These are phyloP conservation scores for Clupea harengus DNA, from an alignment of 2,113 vertebrate genomes.

Conservation along the genomic window DNA sequence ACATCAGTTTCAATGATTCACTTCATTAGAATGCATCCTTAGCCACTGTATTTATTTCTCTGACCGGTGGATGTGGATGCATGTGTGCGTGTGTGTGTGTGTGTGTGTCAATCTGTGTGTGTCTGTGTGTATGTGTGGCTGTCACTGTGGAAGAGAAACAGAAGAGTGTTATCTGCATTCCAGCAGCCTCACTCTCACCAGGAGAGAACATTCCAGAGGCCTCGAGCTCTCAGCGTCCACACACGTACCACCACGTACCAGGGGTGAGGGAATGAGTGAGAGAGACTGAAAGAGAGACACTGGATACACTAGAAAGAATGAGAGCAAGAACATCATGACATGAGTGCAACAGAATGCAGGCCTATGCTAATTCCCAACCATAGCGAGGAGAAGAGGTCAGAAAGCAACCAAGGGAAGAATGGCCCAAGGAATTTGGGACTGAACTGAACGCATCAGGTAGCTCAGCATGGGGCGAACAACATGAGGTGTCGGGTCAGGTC, in stretches of 20 bases:
- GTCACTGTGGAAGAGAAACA: conserved; percentile 53
- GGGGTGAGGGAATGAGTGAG: conserved; percentile 17
- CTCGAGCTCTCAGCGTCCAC: conserved; percentile 16
- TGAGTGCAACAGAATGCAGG: background rate
- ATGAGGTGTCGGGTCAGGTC: background rate
- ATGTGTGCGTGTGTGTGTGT: background rate
- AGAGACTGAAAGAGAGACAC: background rate
- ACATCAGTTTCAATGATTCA: no score
- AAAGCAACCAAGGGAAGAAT: background rate
- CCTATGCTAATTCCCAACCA: background rate
- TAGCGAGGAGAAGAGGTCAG: background rate
- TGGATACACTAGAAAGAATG: background rate
- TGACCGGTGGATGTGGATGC: background rate
- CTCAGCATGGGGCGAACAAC: background rate
- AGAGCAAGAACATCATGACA: background rate
- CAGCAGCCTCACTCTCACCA: conserved; percentile 36
- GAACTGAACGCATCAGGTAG: conserved; percentile 17
- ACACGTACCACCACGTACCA: conserved; percentile 49
- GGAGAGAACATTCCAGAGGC: conserved; percentile 37
- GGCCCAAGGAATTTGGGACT: background rate
- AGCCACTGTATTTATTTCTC: background rate
- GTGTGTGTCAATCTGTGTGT: background rate
- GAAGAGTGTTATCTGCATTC: conserved; percentile 56
- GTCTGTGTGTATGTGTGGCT: background rate
- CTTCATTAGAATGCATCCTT: no score